phyloP scores from a whole-genome alignment of 2,888 invertebrate species.

The Drosophila affinis region DNA sequence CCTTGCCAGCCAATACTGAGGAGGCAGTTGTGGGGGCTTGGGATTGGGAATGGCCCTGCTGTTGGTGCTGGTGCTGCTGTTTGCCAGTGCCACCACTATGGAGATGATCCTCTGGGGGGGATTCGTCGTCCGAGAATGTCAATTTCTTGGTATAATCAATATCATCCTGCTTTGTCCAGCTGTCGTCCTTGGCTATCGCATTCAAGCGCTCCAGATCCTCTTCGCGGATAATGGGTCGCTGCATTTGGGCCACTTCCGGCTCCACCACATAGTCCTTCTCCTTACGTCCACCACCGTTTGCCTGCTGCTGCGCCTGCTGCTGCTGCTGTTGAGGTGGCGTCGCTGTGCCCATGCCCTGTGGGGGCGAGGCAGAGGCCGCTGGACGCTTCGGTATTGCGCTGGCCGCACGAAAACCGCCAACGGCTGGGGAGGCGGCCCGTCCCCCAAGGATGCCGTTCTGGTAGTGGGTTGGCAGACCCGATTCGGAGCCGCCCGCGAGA shows the following conservation, averaged over 20 bases:
- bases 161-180: constrained; percentile 96
- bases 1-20: constrained; percentile 38
- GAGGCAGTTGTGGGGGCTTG: constrained; percentile 41
- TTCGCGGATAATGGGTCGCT: constrained; percentile 95
- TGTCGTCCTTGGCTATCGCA: constrained; percentile 93
- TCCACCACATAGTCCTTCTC: constrained; percentile 82
- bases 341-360: constrained; percentile 46
- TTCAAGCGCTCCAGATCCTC: constrained; percentile 96
- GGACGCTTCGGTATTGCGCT: constrained; percentile 81
- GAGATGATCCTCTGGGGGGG: constrained; percentile 76
- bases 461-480: constrained; percentile 65
- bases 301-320: constrained; percentile 44
- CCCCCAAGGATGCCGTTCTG: constrained; percentile 75
- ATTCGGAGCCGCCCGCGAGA: constrained; percentile 20
- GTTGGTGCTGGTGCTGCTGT: constrained; percentile 49
- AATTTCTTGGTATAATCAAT: constrained; percentile 97
- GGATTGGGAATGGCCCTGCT: constrained; percentile 37
- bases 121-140: constrained; percentile 96
- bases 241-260: constrained; percentile 87
- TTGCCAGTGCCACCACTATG: constrained; percentile 21
- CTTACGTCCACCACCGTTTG: constrained; percentile 66
- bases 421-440: constrained; percentile 60
- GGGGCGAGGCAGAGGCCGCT: constrained; percentile 55
- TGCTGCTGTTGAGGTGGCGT: constrained; percentile 26
- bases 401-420: constrained; percentile 75